These are phyloP conservation scores for Beaufortia kweichowensis DNA, from an alignment of 2,113 vertebrate species.

Conservation along the genomic window DNA sequence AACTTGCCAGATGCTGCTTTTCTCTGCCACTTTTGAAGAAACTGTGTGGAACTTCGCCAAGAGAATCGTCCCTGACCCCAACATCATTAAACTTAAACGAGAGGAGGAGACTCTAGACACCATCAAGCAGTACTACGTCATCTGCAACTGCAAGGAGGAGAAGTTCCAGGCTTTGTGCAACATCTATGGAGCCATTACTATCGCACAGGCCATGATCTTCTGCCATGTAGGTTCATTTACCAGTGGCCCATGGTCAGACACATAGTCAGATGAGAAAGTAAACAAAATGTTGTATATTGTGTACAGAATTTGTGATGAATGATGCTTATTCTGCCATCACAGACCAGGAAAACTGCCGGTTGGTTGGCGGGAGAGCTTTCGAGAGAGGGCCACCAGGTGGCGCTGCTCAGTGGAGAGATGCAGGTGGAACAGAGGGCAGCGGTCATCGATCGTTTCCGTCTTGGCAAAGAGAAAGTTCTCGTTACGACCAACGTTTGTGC, in stretches of 20 bases:
- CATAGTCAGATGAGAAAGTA: too few relatives aligned
- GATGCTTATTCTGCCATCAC: constrained; percentile 18
- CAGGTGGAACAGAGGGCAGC: constrained; percentile 96
- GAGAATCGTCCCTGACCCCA: constrained; percentile 92
- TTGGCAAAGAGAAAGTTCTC: constrained; percentile 96
- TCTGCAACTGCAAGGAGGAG: constrained; percentile 88
- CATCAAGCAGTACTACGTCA: constrained; percentile 95
- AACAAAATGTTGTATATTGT: background rate
- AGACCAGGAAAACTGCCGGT: constrained; percentile 92
- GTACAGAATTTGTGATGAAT: too few relatives aligned
- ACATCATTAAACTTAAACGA: constrained; percentile 93
- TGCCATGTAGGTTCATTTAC: constrained; percentile 82
- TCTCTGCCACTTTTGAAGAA: constrained; percentile 96
- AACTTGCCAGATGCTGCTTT: constrained; percentile 95
- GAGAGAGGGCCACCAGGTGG: constrained; percentile 92
- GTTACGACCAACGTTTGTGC: constrained; percentile 98
- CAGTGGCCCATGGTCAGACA: too few relatives aligned
- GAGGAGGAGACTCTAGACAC: constrained; percentile 97
- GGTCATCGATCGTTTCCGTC: constrained; percentile 91
- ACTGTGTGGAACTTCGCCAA: constrained; percentile 93
- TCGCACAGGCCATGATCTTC: constrained; percentile 96
- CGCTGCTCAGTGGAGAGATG: constrained; percentile 94
- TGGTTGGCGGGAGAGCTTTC: constrained; percentile 95
- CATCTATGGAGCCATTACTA: constrained; percentile 91
- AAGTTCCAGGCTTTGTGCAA: constrained; percentile 95